These are phyloP conservation scores for Chelidonichthys spinosus DNA, from an alignment of 2,797 vertebrate genomes.

Conservation along the genomic window DNA sequence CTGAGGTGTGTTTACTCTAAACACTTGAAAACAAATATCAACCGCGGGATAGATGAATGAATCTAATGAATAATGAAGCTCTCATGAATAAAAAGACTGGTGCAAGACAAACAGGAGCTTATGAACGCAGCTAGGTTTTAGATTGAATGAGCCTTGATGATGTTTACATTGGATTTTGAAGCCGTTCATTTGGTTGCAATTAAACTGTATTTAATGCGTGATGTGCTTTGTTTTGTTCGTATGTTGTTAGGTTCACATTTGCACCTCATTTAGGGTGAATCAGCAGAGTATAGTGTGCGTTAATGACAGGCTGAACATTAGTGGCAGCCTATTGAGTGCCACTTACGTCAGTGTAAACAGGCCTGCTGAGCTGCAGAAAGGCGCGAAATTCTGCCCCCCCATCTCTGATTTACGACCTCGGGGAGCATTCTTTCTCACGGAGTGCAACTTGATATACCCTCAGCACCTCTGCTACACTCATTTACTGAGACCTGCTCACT, in stretches of 20 bases:
- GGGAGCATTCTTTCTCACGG: conserved; percentile 80
- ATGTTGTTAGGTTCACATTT: conserved; percentile 22
- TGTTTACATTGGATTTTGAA: neutral
- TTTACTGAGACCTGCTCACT: conserved; percentile 78
- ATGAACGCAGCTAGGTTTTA: neutral
- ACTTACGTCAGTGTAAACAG: conserved; percentile 86
- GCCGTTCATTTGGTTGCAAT: conserved; percentile 1
- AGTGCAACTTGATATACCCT: conserved; percentile 77
- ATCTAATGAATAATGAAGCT: neutral
- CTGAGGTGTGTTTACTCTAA: conserved; percentile 34
- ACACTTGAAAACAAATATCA: conserved; percentile 32
- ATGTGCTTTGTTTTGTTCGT: conserved; percentile 2
- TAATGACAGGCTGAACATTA: conserved; percentile 63
- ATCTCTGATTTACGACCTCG: conserved; percentile 85
- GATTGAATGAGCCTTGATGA: neutral
- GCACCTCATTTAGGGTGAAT: conserved; percentile 30
- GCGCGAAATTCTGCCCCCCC: conserved; percentile 83
- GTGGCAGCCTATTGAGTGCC: conserved; percentile 72
- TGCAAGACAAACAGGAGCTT: neutral
- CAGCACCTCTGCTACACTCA: conserved; percentile 80
- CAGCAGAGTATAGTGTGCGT: conserved; percentile 32
- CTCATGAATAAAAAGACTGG: neutral
- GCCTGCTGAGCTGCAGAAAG: conserved; percentile 82
- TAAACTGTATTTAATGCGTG: conserved; percentile 7
- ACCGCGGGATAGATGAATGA: neutral